Base-by-base conservation (phyloP, 2,888 invertebrate species). In the Melikaiella ostensackeni region DNA sequence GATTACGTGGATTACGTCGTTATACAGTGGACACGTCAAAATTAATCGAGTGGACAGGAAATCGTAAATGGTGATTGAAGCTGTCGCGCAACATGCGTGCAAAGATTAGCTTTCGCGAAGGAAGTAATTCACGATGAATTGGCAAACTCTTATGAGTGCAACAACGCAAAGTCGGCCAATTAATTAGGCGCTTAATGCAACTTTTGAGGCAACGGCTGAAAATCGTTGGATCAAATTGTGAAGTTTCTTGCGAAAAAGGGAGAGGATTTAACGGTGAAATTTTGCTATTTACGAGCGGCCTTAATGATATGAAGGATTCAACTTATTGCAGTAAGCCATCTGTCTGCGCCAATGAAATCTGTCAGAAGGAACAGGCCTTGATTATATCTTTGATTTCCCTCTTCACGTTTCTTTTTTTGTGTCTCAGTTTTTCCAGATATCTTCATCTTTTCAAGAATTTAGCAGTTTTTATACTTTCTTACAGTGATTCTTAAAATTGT, bases 271-370 rank as follows among this genome's bases (percentile, higher is more conserved):
- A 70, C 30, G 42, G 42, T 27, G 27, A 66, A 66, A 70, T 27
- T 27, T 30, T n/a, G 24, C 30, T 70, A 70, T 70, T 50, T 70
- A 70, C 46, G 46, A 50, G 27, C 30, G 46, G 70, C 70, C 46
- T 70, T 70, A 70, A 70, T 70, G 27, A 70, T 70, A 46, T 70
- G 24, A 27, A 50, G 66, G 30, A 70, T 70, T 70, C 30, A 11
- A 46, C 46, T 13, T 66, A 50, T 50, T 63, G 62, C 33, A 63
- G 11, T 35, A 63, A 33, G 33, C 19, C 33, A 33, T 35, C 62
- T 66, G 42, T 30, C 27, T 46, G 5, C 55, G 57, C 75, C 63
- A 62, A 62, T 77, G 62, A 33, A 76, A 57, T 76, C n/a, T 35
- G 46, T 38, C 70, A 76, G 19, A 46, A 75, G 38, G n/a, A 57